Conservation (phyloP, 1,140 invertebrate species). For the Drosophila nasuta region DNA sequence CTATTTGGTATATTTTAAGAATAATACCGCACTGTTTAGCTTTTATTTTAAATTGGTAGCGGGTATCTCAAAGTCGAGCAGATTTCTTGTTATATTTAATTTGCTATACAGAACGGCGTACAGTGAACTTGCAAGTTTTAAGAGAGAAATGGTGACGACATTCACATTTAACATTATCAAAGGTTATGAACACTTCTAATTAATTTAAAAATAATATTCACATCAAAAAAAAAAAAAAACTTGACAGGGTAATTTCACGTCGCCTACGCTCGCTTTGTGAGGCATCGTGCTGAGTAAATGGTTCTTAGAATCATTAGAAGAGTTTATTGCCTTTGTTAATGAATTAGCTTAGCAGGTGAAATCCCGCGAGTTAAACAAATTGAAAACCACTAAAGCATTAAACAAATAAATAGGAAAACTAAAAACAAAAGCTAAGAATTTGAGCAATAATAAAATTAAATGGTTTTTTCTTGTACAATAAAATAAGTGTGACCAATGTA, state of each 20-base stretch:
- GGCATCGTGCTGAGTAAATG: neutral
- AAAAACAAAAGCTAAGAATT: too few relatives aligned
- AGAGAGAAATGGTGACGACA: too few relatives aligned
- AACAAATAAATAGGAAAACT: neutral
- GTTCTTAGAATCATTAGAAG: slow-evolving; percentile 9
- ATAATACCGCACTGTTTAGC: too few relatives aligned
- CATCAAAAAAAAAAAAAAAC: neutral
- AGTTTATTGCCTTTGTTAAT: slow-evolving; percentile 5
- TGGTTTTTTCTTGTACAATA: too few relatives aligned
- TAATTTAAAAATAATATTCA: neutral
- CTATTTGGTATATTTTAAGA: too few relatives aligned
- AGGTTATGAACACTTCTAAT: too few relatives aligned
- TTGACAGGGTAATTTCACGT: neutral
- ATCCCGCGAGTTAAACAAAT: neutral
- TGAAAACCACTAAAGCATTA: neutral
- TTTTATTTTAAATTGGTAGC: too few relatives aligned
- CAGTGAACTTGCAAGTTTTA: neutral
- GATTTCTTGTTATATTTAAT: neutral
- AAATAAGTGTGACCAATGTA: too few relatives aligned
- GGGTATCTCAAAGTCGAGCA: too few relatives aligned
- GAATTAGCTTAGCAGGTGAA: neutral
- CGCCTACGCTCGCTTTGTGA: neutral
- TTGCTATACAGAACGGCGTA: neutral
- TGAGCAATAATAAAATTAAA: too few relatives aligned
- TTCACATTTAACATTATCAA: too few relatives aligned